Evolutionary conservation across 2,888 invertebrate species (phyloP), one percentile per base, ranked within the genome.

Genomic region (Clostera curtula): DNA sequence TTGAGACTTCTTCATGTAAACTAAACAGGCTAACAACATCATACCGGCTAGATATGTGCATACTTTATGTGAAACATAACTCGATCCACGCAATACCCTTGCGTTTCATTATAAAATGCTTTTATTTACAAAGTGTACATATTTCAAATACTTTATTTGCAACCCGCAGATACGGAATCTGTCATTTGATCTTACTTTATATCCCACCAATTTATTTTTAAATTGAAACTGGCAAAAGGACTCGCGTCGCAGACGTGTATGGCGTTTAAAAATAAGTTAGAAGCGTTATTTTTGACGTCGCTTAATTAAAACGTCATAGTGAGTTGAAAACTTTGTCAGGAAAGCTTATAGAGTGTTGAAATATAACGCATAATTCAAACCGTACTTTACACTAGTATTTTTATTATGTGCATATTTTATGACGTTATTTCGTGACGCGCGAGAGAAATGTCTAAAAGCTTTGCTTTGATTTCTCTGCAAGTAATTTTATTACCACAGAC

Each of bases 221-320:
- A 9, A 12, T 21, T 11, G 10, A 10, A 5, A 24, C 4, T 11
- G 15, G 7, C 5, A 13, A 12, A n/a, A 12, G 14, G 19, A 5
- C 12, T n/a, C 11, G 8, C 22, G 49, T 53, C 45, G 44, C 25
- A 24, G 35, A 25, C 29, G 9, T 13, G 24, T 8, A 13, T 13
- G 8, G 5, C 24, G 31, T 34, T 49, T 46, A 54, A 55, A 54
- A 49, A 35, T 34, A 40, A 48, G 37, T 59, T 60, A 55, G 47
- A 53, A 47, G 44, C 50, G 34, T 24, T 35, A 28, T 49, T 47
- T 51, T 43, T 49, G 56, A 56, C 46, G 31, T 23, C 14, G 11
- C 24, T 43, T 58, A 57, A 59, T 65, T 61, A 56, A 56, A 59
- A 56, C 31, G 53, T 61, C 58, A 53, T 49, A 46, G 44, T 43